A percentile compares a stretch with the other conserved stretches of the same genome.
Conservation (phyloP, 2,113 vertebrate genomes). For the Motacilla alba region DNA sequence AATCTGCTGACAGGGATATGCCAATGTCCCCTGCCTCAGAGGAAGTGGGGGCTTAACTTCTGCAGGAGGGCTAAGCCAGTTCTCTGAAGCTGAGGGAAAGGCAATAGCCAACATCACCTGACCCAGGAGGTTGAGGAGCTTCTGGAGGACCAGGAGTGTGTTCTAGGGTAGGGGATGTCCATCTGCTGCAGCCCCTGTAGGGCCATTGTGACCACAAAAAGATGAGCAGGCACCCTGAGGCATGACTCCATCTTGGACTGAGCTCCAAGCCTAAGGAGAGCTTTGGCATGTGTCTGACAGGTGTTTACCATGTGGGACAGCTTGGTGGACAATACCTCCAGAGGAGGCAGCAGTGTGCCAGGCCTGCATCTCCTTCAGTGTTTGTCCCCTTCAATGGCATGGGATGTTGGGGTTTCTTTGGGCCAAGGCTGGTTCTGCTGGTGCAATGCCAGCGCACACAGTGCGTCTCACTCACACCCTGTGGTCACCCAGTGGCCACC, state of each 20-base stretch:
- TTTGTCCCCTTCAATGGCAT: neutral
- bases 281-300: neutral
- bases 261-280: neutral
- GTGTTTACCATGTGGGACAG: neutral
- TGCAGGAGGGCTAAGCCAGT: neutral
- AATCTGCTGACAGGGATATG: neutral
- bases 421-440: neutral
- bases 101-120: neutral
- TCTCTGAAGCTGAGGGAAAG: neutral
- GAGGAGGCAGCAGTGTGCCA: neutral
- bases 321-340: neutral
- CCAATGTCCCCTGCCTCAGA: neutral
- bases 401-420: neutral
- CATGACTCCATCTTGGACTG: neutral
- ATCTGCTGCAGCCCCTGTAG: neutral
- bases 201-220: fast-evolving
- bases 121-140: neutral
- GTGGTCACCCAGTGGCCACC: neutral
- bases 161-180: neutral
- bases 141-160: neutral
- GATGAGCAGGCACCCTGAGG: neutral
- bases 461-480: neutral
- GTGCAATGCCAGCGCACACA: neutral
- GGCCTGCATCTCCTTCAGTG: neutral
- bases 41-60: neutral